phyloP scores from a whole-genome alignment of 2,113 vertebrate species.

The Oncorhynchus clarkii region DNA sequence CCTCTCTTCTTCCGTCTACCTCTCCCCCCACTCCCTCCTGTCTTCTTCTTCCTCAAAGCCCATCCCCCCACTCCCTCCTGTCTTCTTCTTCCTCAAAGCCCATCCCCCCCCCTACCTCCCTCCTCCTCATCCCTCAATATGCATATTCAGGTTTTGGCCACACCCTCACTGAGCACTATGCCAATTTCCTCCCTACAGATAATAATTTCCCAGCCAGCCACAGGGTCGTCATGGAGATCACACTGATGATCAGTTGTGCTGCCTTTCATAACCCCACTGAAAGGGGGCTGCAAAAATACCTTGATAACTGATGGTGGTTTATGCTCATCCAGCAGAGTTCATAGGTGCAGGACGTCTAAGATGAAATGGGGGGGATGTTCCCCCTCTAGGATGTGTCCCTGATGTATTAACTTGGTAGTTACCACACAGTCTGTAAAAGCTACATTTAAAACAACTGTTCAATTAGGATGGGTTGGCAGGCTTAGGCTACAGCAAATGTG shows the following conservation, averaged over 20 bases:
- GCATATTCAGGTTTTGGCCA: slow-evolving; percentile 22
- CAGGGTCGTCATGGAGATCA: background rate
- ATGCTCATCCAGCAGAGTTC: too few relatives aligned
- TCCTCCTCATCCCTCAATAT: slow-evolving; percentile 21
- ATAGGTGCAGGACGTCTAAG: background rate
- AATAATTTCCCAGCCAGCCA: background rate
- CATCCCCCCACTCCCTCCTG: background rate
- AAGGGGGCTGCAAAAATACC: background rate
- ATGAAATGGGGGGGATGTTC: too few relatives aligned
- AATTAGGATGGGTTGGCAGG: too few relatives aligned
- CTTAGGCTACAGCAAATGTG: too few relatives aligned
- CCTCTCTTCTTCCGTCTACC: too few relatives aligned
- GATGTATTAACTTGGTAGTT: too few relatives aligned
- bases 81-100: background rate
- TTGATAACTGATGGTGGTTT: background rate
- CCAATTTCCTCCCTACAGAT: background rate
- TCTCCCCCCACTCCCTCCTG: slow-evolving; percentile 1
- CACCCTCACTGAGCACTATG: background rate
- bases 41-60: background rate
- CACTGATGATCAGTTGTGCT: background rate
- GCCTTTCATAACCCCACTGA: background rate
- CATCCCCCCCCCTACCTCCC: background rate
- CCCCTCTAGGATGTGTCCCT: too few relatives aligned
- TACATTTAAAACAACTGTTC: too few relatives aligned
- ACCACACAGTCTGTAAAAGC: too few relatives aligned